Base-by-base conservation (phyloP, 2,797 vertebrate species). In the Stomatorhinus walkeri region DNA sequence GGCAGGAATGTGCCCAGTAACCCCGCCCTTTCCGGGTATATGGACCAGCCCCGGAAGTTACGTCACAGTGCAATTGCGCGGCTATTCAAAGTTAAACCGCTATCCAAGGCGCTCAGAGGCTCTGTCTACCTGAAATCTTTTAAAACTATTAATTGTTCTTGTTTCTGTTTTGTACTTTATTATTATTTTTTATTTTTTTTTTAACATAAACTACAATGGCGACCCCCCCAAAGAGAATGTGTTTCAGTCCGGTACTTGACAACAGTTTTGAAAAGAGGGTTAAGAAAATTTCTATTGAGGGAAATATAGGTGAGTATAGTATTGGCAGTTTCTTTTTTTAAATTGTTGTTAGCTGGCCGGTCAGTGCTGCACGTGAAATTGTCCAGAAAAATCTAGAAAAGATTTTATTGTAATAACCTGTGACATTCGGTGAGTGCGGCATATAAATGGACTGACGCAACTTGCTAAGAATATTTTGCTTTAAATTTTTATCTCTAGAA, bases 201-300 rank as follows among this genome's bases (percentile, higher is more conserved):
- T 2, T 32, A 32, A 8, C 61, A 51, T 49, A 46, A 64, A 43
- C 48, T 56, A 43, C 79, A 10, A 96, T 95, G 95, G 94, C 93
- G 3, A 92, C 93, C 1, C 95, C 95, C 0, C 94, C 94, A 0
- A 96, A 96, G 79, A 93, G 93, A 91, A 92, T 28, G 40, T 95
- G 95, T 90, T 85, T 36, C 28, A 90, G 92, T 32, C 90, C 91
- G 0, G 36, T 88, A n/a, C 91, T 92, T 32, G 90, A 95, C 88
- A 90, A 85, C 90, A 96, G 94, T 89, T 94, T 95, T 87, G 92
- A 95, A 40, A 96, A 96, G 68, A 94, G 93, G 68, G 91, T 91
- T 4, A 94, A 92, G 90, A 97, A 96, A 64, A 46, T 97, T 9
- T 96, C 97, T 0, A 95, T 97, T 36, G 97, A 97, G 89, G 97